phyloP scores from a whole-genome alignment of 1,140 invertebrate genomes.

The Cydia amplana region DNA sequence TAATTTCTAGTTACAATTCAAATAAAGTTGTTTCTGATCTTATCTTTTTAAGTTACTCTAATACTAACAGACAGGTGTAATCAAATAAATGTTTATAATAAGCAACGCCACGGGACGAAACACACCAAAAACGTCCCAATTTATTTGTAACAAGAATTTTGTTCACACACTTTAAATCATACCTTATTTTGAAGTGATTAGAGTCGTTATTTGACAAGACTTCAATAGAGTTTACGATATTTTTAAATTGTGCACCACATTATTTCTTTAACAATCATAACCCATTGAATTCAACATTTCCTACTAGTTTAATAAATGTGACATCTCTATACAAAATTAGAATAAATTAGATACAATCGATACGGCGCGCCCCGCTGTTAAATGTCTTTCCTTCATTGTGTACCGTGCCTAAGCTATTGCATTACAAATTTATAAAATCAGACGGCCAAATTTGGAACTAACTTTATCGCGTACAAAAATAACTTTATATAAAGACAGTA shows the following conservation, averaged over 20 bases:
- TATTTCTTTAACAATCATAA: conserved; percentile 31
- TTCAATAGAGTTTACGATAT: not conserved
- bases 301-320: conserved; percentile 32
- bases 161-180: not conserved
- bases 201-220: not conserved
- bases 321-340: conserved; percentile 32
- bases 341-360: conserved; percentile 31
- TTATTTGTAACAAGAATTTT: not conserved
- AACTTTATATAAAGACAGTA: not conserved
- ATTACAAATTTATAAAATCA: not conserved
- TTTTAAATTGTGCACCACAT: not conserved
- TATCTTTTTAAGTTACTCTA: conserved; percentile 2
- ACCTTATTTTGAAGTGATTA: not conserved
- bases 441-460: conserved; percentile 10
- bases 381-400: conserved; percentile 16
- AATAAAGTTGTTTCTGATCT: not conserved
- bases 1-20: conserved; percentile 10
- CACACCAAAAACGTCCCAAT: not conserved
- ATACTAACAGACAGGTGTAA: conserved; percentile 18
- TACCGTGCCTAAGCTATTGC: conserved; percentile 23
- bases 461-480: not conserved
- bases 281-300: conserved; percentile 25
- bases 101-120: conserved; percentile 16
- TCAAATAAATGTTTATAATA: conserved; percentile 11
- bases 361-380: conserved; percentile 24